Evolutionary conservation across 2,797 vertebrate genomes (phyloP).

Genomic region (Myotis vivesi): DNA sequence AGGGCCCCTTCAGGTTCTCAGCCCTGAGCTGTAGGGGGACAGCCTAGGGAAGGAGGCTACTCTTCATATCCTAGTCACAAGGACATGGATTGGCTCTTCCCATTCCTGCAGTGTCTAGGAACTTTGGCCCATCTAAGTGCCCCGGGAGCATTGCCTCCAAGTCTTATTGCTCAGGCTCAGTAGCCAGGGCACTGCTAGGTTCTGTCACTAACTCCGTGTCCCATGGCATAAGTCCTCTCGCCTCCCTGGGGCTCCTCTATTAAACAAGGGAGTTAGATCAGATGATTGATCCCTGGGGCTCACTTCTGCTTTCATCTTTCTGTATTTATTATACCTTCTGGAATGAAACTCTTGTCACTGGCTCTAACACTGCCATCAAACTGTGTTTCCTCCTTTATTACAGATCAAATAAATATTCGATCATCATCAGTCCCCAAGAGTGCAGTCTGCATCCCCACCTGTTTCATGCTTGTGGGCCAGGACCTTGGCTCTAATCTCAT

Average conservation of each 20-base stretch:
- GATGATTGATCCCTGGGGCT: not conserved
- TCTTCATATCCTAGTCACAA: not conserved
- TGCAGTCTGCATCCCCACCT: not conserved
- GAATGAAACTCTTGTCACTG: not conserved
- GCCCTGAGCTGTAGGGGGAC: not conserved
- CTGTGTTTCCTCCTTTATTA: slow-evolving; percentile 34
- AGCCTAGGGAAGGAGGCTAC: not conserved
- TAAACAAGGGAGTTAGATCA: not conserved
- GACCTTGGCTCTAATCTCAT: not conserved
- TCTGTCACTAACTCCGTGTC: not conserved
- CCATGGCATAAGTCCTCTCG: not conserved
- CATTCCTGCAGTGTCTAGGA: not conserved
- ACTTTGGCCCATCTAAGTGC: not conserved
- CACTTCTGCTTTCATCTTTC: not conserved
- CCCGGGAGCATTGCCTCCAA: not conserved
- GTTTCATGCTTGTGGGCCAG: not conserved
- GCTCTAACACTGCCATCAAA: not conserved
- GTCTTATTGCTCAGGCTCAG: not conserved
- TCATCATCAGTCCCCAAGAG: not conserved
- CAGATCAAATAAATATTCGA: not conserved
- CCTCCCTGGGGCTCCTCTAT: not conserved
- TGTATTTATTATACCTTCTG: not conserved
- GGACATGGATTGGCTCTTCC: not conserved
- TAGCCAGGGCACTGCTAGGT: not conserved
- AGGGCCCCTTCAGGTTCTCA: not conserved